phyloP scores from a whole-genome alignment of 1,140 invertebrate species.

The Diachasma alloeum region DNA sequence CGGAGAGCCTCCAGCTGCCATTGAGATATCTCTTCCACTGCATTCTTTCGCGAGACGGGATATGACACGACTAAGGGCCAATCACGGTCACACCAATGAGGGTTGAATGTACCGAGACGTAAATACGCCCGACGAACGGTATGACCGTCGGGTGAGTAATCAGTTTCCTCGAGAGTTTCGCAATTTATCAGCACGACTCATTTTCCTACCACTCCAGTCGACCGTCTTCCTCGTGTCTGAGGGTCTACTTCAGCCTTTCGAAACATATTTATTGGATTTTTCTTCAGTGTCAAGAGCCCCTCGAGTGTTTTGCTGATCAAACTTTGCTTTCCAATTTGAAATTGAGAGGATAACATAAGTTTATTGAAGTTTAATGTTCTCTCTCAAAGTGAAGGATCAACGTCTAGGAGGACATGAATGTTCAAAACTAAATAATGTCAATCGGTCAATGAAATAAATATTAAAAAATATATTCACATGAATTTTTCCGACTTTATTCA shows the following conservation, averaged over 20 bases:
- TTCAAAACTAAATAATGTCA: too few relatives aligned
- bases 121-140: neutral
- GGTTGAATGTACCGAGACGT: neutral
- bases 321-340: neutral
- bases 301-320: too few relatives aligned
- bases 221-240: neutral
- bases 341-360: too few relatives aligned
- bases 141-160: neutral
- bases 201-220: neutral
- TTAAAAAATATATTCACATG: too few relatives aligned
- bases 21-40: neutral
- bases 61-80: too few relatives aligned
- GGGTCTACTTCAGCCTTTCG: conserved; percentile 20
- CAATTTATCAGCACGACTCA: neutral
- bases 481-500: too few relatives aligned
- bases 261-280: neutral
- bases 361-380: too few relatives aligned
- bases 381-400: too few relatives aligned
- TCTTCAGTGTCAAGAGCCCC: neutral
- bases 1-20: neutral
- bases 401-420: too few relatives aligned
- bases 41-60: neutral
- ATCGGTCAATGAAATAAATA: too few relatives aligned
- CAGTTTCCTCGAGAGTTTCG: neutral
- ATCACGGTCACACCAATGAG: too few relatives aligned